Evolutionary conservation across 2,888 invertebrate species (phyloP).

Genomic region (Conomelus anceps): DNA sequence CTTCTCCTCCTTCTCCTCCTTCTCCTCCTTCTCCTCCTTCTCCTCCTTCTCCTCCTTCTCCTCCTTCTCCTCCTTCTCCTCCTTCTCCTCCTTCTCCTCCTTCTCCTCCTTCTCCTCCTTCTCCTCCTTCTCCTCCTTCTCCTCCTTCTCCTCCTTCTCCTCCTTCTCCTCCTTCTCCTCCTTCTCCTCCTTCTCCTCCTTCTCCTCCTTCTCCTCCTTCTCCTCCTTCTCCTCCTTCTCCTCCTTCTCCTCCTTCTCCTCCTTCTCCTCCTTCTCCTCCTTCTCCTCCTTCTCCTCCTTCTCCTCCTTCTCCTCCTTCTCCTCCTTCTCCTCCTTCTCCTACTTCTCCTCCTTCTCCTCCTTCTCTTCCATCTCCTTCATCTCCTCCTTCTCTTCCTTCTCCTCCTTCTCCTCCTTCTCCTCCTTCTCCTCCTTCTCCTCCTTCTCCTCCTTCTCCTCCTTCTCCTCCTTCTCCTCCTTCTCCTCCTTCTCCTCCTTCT

Average conservation of each 20-base stretch:
- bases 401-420: background rate
- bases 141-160: background rate
- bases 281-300: too few relatives aligned
- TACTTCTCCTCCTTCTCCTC: too few relatives aligned
- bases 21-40: background rate
- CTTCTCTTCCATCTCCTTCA: too few relatives aligned
- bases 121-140: background rate
- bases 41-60: background rate
- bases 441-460: background rate
- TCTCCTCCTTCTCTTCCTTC: too few relatives aligned
- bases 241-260: background rate
- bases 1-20: background rate
- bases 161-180: background rate
- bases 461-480: background rate
- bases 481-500: background rate
- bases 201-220: background rate
- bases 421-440: background rate
- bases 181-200: background rate
- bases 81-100: background rate
- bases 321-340: too few relatives aligned
- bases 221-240: background rate
- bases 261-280: background rate
- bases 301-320: too few relatives aligned
- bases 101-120: background rate
- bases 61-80: background rate